Conservation (phyloP, 2,888 invertebrate genomes). For the Zhuqinia jingwanae region DNA sequence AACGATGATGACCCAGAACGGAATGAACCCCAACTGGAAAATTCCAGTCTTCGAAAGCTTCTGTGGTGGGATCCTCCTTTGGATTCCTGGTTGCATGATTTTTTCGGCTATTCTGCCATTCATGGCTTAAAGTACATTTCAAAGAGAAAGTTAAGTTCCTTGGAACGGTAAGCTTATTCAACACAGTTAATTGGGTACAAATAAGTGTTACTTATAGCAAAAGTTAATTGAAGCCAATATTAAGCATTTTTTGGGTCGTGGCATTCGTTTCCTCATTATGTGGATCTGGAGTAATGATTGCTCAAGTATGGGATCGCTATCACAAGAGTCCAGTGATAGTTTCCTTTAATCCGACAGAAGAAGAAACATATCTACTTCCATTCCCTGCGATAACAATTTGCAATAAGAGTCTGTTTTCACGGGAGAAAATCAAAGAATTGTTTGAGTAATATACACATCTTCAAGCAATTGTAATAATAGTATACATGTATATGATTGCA, state of each 20-base stretch:
- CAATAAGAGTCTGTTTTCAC: constrained; percentile 56
- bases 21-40: neutral
- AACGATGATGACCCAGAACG: neutral
- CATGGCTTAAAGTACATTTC: constrained; percentile 66
- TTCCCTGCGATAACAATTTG: constrained; percentile 68
- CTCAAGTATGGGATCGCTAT: constrained; percentile 53
- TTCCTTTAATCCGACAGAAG: constrained; percentile 56
- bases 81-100: constrained; percentile 56
- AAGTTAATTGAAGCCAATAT: too few relatives aligned
- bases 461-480: neutral
- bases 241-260: constrained; percentile 52
- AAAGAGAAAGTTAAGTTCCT: constrained; percentile 28
- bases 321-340: constrained; percentile 61
- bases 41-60: constrained; percentile 4
- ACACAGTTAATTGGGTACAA: too few relatives aligned
- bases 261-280: constrained; percentile 50
- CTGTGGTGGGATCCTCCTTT: constrained; percentile 55
- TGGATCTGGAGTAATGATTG: constrained; percentile 51
- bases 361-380: constrained; percentile 47
- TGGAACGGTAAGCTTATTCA: constrained; percentile 56
- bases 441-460: constrained; percentile 39
- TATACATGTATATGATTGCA: neutral
- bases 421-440: constrained; percentile 35
- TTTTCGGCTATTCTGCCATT: constrained; percentile 58
- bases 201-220: too few relatives aligned